Conservation (phyloP, 2,797 vertebrate species). For the Alfaro cultratus region DNA sequence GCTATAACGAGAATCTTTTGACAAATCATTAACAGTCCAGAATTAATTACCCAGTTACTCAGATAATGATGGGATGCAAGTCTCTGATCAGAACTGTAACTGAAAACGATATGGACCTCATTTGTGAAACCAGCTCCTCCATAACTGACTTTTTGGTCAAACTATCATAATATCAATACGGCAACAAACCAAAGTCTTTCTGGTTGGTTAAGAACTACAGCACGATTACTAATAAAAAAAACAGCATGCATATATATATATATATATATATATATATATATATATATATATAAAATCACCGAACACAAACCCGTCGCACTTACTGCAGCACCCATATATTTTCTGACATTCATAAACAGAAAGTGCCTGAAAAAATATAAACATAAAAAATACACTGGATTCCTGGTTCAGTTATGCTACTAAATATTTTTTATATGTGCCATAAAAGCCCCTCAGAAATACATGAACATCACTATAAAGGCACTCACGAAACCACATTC, state of each 20-base stretch:
- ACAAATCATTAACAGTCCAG: background rate
- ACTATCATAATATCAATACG: background rate
- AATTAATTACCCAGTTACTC: background rate
- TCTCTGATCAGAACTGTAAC: background rate
- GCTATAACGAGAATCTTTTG: background rate
- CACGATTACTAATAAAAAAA: background rate
- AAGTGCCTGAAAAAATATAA: slow-evolving; percentile 14
- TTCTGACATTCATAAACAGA: background rate
- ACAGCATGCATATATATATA: background rate
- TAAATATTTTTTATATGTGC: slow-evolving; percentile 47
- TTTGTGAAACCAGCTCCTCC: background rate
- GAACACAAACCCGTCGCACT: background rate
- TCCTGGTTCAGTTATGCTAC: slow-evolving; percentile 44
- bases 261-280: too few species aligned
- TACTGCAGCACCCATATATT: slow-evolving; percentile 7
- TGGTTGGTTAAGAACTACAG: background rate
- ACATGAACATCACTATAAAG: slow-evolving; percentile 49
- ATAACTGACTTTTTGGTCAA: background rate
- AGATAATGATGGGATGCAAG: background rate
- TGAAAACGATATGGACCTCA: background rate
- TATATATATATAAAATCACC: background rate
- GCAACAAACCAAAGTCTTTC: background rate
- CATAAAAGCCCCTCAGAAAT: slow-evolving; percentile 31
- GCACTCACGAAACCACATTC: slow-evolving; percentile 55
- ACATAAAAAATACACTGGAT: slow-evolving; percentile 1